Evolutionary conservation across 1,140 invertebrate genomes (phyloP).

Genomic region (Pseudomyrmex gracilis): DNA sequence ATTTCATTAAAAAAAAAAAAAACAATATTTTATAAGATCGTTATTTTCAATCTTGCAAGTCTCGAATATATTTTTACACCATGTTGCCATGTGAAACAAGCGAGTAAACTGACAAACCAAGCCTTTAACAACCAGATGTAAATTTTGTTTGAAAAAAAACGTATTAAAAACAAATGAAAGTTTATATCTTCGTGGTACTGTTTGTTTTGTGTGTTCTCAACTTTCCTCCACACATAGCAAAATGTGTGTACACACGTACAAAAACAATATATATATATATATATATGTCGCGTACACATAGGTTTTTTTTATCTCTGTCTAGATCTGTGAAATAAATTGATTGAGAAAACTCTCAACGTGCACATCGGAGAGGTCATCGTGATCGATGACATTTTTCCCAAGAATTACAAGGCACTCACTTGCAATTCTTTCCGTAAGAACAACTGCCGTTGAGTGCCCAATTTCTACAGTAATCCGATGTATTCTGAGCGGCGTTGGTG

Average conservation of each 20-base stretch:
- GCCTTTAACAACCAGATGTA: not conserved
- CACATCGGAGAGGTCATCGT: not conserved
- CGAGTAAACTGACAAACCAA: not conserved
- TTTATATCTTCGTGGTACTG: too few relatives aligned
- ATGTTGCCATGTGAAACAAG: not conserved
- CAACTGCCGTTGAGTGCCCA: slow-evolving; percentile 91
- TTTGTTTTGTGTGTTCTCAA: not conserved
- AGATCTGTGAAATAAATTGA: not conserved
- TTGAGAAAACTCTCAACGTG: too few relatives aligned
- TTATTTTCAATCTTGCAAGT: too few relatives aligned
- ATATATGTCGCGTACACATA: too few relatives aligned
- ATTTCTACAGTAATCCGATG: slow-evolving; percentile 89
- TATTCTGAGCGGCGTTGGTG: slow-evolving; percentile 77
- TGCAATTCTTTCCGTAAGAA: slow-evolving; percentile 91
- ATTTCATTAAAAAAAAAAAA: not conserved
- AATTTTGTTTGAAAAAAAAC: not conserved
- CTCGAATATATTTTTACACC: too few relatives aligned
- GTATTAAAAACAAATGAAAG: not conserved
- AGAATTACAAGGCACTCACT: slow-evolving; percentile 81
- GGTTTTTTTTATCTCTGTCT: too few relatives aligned
- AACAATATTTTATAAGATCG: not conserved
- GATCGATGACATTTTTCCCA: not conserved
- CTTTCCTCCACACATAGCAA: not conserved
- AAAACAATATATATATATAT: too few relatives aligned
- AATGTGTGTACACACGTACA: too few relatives aligned